Conservation (phyloP, 2,113 vertebrate genomes). For the Festucalex cinctus region DNA sequence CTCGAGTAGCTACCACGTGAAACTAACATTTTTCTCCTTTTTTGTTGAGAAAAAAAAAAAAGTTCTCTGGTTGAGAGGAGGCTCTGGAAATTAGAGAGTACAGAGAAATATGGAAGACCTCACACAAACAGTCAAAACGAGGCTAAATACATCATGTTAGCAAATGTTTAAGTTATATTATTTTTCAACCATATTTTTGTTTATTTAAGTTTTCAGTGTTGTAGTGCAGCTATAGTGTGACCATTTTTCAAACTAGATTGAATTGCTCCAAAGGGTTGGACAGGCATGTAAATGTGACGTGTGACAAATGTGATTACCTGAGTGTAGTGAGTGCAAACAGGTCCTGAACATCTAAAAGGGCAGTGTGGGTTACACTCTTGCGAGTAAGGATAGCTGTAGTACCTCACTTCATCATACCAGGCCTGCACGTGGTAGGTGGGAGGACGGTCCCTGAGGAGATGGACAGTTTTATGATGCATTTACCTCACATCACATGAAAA, state of each 20-base stretch:
- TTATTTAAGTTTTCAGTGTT: not conserved
- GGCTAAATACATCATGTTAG: not conserved
- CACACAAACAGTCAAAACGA: not conserved
- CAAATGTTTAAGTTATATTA: not conserved
- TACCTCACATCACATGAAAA: not conserved
- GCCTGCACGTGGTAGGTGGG: constrained; percentile 96
- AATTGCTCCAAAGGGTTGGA: not conserved
- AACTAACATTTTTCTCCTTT: not conserved
- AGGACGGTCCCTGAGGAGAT: constrained; percentile 81
- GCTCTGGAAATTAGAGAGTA: not conserved
- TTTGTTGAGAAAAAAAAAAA: constrained; percentile 2
- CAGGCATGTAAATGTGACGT: not conserved
- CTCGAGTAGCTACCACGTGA: not conserved
- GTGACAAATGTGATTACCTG: constrained; percentile 88
- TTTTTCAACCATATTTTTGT: not conserved
- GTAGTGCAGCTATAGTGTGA: not conserved
- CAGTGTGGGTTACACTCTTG: constrained; percentile 95
- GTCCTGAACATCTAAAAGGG: constrained; percentile 90
- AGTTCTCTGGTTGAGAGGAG: not conserved
- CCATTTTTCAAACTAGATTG: not conserved
- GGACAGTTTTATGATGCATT: constrained; percentile 3
- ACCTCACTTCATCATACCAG: constrained; percentile 96
- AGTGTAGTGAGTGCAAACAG: constrained; percentile 98
- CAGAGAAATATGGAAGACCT: not conserved
- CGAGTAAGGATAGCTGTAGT: constrained; percentile 89